Percentiles rank a stretch among this genome's conserved stretches.
Evolutionary conservation across 2,113 vertebrate species (phyloP).

Genomic region (Amphiprion ocellaris): DNA sequence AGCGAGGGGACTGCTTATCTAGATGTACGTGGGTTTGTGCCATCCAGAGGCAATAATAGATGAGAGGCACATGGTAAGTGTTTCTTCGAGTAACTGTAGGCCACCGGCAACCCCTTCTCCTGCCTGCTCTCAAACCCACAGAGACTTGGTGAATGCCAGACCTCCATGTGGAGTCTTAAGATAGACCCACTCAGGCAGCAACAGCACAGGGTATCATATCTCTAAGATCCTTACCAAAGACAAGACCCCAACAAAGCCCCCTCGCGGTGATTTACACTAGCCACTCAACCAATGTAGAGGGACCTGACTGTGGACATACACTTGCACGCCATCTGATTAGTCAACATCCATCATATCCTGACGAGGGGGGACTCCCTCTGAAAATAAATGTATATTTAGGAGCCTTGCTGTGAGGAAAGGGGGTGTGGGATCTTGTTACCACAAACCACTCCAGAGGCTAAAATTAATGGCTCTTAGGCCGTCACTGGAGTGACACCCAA

Average conservation of each 20-base stretch:
- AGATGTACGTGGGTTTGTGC: constrained; percentile 51
- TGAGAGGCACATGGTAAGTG: constrained; percentile 64
- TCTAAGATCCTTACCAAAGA: constrained; percentile 80
- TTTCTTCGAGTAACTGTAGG: constrained; percentile 75
- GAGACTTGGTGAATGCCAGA: constrained; percentile 83
- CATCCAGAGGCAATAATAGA: constrained; percentile 75
- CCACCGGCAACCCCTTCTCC: constrained; percentile 71
- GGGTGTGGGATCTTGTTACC: constrained; percentile 80
- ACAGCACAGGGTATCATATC: constrained; percentile 81
- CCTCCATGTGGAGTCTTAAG: constrained; percentile 85
- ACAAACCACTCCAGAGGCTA: constrained; percentile 80
- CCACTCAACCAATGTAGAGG: constrained; percentile 56
- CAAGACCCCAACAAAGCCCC: constrained; percentile 75
- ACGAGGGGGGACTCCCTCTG: constrained; percentile 79
- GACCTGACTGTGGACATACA: constrained; percentile 64
- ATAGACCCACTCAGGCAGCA: constrained; percentile 83
- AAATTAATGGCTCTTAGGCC: constrained; percentile 86
- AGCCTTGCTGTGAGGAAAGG: constrained; percentile 60
- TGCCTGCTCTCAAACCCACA: constrained; percentile 73
- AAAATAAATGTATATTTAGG: constrained; percentile 86
- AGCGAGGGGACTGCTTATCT: constrained; percentile 68
- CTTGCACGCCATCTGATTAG: constrained; percentile 80
- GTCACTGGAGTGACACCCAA: constrained; percentile 82
- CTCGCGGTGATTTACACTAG: constrained; percentile 73
- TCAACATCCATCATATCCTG: constrained; percentile 82